phyloP scores from a whole-genome alignment of 2,888 invertebrate genomes.

The Carterocephalus palaemon region DNA sequence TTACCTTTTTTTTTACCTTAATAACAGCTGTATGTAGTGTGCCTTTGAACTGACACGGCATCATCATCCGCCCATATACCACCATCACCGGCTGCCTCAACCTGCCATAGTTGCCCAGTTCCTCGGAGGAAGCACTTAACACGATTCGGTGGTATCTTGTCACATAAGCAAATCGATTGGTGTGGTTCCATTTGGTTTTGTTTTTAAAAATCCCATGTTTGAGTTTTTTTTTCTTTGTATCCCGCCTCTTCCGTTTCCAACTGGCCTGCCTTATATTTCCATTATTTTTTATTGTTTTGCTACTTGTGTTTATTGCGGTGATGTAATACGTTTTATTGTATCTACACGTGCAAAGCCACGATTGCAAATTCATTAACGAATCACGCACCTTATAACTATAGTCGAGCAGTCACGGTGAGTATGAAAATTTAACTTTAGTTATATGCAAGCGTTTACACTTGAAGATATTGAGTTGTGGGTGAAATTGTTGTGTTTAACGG shows the following conservation, averaged over 20 bases:
- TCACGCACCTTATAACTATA: conserved; percentile 22
- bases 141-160: conserved; percentile 5
- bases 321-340: conserved; percentile 14
- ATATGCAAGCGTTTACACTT: too few relatives aligned
- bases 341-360: conserved; percentile 17
- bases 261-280: conserved; percentile 1
- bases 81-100: conserved; percentile 42
- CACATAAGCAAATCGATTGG: conserved; percentile 15
- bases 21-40: conserved; percentile 66
- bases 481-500: too few relatives aligned
- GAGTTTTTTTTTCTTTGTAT: conserved; percentile 20
- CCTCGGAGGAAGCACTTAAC: conserved; percentile 13
- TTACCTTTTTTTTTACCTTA: conserved; percentile 44
- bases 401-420: conserved; percentile 14
- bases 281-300: neutral
- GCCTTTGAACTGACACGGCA: conserved; percentile 71
- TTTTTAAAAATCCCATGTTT: conserved; percentile 23
- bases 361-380: conserved; percentile 13
- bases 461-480: too few relatives aligned
- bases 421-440: too few relatives aligned
- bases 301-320: conserved; percentile 7
- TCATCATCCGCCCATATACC: conserved; percentile 43
- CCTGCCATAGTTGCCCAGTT: conserved; percentile 20
- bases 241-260: neutral
- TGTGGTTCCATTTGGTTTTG: conserved; percentile 27